These are phyloP conservation scores for Porites evermanni DNA, from an alignment of 92 coral and sea anemone species.

Conservation along the genomic window DNA sequence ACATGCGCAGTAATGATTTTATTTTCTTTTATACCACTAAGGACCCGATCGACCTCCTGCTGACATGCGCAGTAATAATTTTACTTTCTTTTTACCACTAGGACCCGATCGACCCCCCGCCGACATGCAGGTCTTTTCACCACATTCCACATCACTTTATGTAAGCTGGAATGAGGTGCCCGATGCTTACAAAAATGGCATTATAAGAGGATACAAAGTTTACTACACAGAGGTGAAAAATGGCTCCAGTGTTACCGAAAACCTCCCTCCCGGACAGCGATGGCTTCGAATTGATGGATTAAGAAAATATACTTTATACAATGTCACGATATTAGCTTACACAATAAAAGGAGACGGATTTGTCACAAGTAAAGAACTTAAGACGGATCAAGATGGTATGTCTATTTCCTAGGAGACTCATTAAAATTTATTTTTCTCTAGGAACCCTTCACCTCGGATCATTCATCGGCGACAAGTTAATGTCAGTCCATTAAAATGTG, in stretches of 20 bases:
- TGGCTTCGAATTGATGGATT: conserved; percentile 57
- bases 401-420: background rate
- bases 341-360: conserved; percentile 82
- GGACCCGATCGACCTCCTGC: conserved; percentile 72
- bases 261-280: conserved; percentile 24
- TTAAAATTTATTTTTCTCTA: too few species aligned
- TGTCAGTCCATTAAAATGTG: too few species aligned
- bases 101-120: conserved; percentile 72
- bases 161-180: conserved; percentile 70
- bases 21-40: background rate
- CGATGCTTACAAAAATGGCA: conserved; percentile 72
- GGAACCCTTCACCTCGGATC: too few species aligned
- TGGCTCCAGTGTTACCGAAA: conserved; percentile 15
- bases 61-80: background rate
- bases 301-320: conserved; percentile 44
- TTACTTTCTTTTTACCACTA: background rate
- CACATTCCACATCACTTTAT: conserved; percentile 61
- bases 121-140: conserved; percentile 28
- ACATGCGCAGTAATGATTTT: background rate
- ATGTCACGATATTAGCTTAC: conserved; percentile 63
- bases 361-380: background rate
- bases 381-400: conserved; percentile 88
- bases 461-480: too few species aligned
- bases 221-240: conserved; percentile 26
- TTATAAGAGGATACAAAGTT: conserved; percentile 74